phyloP scores from a whole-genome alignment of 2,797 vertebrate genomes.

The Xenopus petersii region DNA sequence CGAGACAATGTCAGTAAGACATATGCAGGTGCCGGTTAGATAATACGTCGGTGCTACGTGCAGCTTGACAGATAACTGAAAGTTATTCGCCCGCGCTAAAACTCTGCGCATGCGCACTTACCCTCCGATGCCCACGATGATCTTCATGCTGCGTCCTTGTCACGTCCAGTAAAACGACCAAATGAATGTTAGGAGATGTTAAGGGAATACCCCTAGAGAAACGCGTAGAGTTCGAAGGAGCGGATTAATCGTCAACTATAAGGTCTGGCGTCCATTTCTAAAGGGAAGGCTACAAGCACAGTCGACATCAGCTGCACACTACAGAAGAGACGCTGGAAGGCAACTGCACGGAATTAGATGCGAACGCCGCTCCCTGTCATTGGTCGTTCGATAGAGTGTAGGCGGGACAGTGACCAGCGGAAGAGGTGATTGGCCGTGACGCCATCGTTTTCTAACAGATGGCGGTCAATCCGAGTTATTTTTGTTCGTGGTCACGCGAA shows the following conservation, averaged over 20 bases:
- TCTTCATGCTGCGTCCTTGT: slow-evolving; percentile 68
- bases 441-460: too few species aligned
- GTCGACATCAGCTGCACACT: neutral
- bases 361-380: neutral
- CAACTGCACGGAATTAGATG: neutral
- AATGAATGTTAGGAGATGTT: neutral
- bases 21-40: too few species aligned
- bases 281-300: slow-evolving; percentile 15
- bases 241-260: slow-evolving; percentile 80
- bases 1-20: too few species aligned
- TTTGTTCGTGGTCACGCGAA: too few species aligned
- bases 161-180: neutral
- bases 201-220: slow-evolving; percentile 21
- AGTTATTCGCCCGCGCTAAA: neutral
- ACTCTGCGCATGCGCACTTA: slow-evolving; percentile 60
- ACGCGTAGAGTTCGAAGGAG: slow-evolving; percentile 68
- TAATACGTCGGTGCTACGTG: neutral
- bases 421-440: too few species aligned
- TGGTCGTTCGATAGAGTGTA: neutral
- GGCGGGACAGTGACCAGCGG: neutral
- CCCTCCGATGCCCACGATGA: slow-evolving; percentile 86
- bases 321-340: neutral
- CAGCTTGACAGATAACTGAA: too few species aligned
- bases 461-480: too few species aligned
- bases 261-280: slow-evolving; percentile 69